Evolutionary conservation across 2,113 vertebrate species (phyloP), one percentile per base, ranked within the genome.

Genomic region (Anas platyrhynchos): DNA sequence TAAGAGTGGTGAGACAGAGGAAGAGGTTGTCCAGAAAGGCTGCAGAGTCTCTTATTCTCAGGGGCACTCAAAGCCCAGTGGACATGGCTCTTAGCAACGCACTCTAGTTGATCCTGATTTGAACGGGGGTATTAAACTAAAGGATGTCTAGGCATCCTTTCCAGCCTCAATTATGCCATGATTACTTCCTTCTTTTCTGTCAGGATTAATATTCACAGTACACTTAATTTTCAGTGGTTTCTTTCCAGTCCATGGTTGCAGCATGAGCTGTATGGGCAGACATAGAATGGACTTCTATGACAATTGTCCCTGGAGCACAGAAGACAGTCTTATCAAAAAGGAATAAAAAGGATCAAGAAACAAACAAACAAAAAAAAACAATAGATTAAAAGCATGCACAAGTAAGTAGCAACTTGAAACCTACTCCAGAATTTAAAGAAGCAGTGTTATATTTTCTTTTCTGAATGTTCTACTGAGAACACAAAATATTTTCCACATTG

Each of bases 181-280:
- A 67, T 55, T 62, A 95, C 76, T 95, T 98, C 89, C 83, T 88
- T 67, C 69, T 65, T 66, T 89, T 62, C 88, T 84, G 93, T 62
- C 93, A 93, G 55, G 58, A 58, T 44, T 94, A 68, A 80, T 36
- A 77, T 72, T 74, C 16, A 63, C 21, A 36, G 9, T 41, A 44
- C 15, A 83, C 25, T 41, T 58, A 27, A 13, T 52, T 83, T 69
- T 77, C 65, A 44, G 41, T 56, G 21, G 38, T 85, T 80, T 83
- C 17, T 86, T 83, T 85, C 61, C 34, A 69, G 22, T 34, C 27
- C 9, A 2, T 71, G 8, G 31, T 50, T 82, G 83, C 73, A 83
- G 46, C 21, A 58, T 32, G 11, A 44, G 9, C n/a, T 56, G 66
- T 38, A 48, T 18, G 13, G 44, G 32, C 17, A 74, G 67, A 54